Evolutionary conservation across 2,113 vertebrate genomes (phyloP).

Genomic region (Takifugu bimaculatus): DNA sequence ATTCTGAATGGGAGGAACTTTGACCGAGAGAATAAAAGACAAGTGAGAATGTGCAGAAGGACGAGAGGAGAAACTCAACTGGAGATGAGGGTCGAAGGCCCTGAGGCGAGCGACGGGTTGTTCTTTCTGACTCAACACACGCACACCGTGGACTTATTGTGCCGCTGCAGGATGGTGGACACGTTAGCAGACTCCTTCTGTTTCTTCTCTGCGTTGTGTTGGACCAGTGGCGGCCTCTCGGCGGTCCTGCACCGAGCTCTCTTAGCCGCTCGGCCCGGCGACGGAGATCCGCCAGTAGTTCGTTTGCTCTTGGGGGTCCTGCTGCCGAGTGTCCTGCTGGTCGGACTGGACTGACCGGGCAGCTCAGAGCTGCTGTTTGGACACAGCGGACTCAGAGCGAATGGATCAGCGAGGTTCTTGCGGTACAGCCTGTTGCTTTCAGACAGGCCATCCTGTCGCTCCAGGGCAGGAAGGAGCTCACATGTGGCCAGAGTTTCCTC

Average conservation of each 20-base stretch:
- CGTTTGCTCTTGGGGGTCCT: slow-evolving; percentile 44
- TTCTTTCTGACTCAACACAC: slow-evolving; percentile 60
- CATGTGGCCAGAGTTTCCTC: slow-evolving; percentile 47
- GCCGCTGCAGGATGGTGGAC: slow-evolving; percentile 63
- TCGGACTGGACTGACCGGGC: slow-evolving; percentile 61
- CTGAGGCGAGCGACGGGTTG: slow-evolving; percentile 28
- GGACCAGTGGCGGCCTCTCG: slow-evolving; percentile 36
- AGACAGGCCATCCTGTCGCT: slow-evolving; percentile 52
- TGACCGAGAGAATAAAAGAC: slow-evolving; percentile 2
- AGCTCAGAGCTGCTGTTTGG: slow-evolving; percentile 74
- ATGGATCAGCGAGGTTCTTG: slow-evolving; percentile 27
- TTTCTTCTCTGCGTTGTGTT: slow-evolving; percentile 58
- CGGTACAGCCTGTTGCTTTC: slow-evolving; percentile 51
- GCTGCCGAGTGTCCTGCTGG: slow-evolving; percentile 33
- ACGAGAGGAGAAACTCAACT: neutral
- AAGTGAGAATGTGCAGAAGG: neutral
- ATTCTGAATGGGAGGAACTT: slow-evolving; percentile 10
- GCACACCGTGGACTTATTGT: slow-evolving; percentile 70
- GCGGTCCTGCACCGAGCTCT: slow-evolving; percentile 52
- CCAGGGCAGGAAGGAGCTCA: slow-evolving; percentile 57
- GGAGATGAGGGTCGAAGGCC: slow-evolving; percentile 1
- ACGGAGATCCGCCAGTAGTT: slow-evolving; percentile 18
- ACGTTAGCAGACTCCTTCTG: slow-evolving; percentile 62
- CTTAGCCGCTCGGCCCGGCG: slow-evolving; percentile 40
- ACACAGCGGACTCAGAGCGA: slow-evolving; percentile 67